phyloP scores from a whole-genome alignment of 1,140 invertebrate genomes.

The Mamestra configurata region DNA sequence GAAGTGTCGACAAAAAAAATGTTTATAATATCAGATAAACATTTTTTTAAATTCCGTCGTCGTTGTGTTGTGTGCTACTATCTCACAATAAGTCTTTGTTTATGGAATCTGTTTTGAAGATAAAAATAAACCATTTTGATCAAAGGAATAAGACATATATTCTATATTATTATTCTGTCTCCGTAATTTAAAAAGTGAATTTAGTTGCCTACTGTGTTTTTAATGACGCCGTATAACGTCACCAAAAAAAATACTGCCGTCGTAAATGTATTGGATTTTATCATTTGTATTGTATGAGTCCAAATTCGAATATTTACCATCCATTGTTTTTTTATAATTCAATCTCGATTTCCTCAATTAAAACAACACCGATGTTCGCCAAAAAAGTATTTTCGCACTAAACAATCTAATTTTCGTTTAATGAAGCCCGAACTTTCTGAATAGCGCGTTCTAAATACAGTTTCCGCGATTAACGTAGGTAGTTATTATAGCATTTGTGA shows the following conservation, averaged over 20 bases:
- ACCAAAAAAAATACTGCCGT: no score
- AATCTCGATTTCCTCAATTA: background rate
- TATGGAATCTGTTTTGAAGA: background rate
- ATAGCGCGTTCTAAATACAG: conserved; percentile 8
- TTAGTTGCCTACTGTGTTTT: no score
- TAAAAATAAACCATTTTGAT: background rate
- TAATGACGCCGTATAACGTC: no score
- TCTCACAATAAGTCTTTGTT: background rate
- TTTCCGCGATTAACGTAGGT: conserved; percentile 30
- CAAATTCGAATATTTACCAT: background rate
- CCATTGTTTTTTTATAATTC: background rate
- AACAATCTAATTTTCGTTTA: background rate
- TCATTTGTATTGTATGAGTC: no score
- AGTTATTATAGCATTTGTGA: conserved; percentile 40
- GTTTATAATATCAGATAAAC: background rate
- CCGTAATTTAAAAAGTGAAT: no score
- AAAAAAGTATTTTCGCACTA: background rate
- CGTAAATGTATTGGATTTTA: no score
- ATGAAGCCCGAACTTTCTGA: conserved; percentile 10
- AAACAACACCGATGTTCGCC: background rate
- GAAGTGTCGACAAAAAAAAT: background rate
- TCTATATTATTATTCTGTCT: no score
- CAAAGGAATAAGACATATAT: background rate
- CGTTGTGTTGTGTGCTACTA: background rate
- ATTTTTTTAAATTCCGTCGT: conserved; percentile 22